A percentile compares a stretch with the other conserved stretches of the same genome.
phyloP scores from a whole-genome alignment of 2,888 invertebrate genomes.

The Tetramorium bicarinatum region DNA sequence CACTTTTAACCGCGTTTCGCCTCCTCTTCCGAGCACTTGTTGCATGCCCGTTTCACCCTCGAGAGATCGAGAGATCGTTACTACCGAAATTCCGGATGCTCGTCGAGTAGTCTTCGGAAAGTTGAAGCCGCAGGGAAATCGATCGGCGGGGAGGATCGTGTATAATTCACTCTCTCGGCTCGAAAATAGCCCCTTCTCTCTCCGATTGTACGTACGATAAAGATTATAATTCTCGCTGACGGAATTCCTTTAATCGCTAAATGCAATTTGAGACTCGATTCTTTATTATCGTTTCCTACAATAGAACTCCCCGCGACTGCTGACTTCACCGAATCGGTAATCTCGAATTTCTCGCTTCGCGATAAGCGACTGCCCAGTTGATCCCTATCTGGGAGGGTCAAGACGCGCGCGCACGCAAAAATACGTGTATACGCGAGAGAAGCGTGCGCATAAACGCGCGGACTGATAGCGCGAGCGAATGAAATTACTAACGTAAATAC shows the following conservation, averaged over 20 bases:
- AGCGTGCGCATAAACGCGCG: constrained; percentile 56
- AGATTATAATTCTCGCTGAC: neutral
- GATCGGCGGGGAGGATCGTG: neutral
- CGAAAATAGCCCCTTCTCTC: neutral
- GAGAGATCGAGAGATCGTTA: constrained; percentile 46
- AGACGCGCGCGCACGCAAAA: constrained; percentile 40
- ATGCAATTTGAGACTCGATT: neutral
- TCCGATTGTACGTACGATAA: neutral
- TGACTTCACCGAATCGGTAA: neutral
- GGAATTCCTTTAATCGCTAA: neutral
- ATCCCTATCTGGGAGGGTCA: constrained; percentile 8
- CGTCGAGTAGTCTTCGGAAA: neutral
- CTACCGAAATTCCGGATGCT: constrained; percentile 49
- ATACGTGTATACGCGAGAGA: constrained; percentile 8
- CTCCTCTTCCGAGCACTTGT: constrained; percentile 81
- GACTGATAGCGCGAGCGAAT: constrained; percentile 63
- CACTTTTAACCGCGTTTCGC: constrained; percentile 67
- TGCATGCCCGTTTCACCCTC: constrained; percentile 72
- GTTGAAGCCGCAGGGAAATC: neutral
- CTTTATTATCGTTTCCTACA: neutral
- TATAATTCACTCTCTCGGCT: neutral
- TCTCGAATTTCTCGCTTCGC: constrained; percentile 4
- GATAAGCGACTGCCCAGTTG: neutral
- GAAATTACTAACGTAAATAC: constrained; percentile 79
- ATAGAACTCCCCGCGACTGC: neutral